Base-by-base conservation (phyloP, 2,888 invertebrate species). In the Doris montereyensis region DNA sequence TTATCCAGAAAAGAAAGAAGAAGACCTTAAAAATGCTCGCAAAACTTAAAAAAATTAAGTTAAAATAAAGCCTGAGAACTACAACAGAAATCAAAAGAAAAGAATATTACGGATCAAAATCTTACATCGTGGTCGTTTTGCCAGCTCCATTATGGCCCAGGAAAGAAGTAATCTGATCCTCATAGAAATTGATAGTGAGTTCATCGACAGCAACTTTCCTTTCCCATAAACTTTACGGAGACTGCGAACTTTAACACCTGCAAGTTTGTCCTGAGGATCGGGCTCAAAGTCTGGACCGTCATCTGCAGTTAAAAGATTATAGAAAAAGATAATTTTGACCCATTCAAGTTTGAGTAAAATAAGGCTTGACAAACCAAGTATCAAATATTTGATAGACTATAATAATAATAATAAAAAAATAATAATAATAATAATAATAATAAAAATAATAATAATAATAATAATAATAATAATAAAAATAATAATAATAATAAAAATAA, bases 81-180 rank as follows among this genome's bases (percentile, higher is more conserved):
- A n/a, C n/a, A n/a, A n/a, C n/a, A n/a, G n/a, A n/a, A n/a, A n/a
- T n/a, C n/a, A n/a, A n/a, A n/a, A n/a, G n/a, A n/a, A n/a, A n/a
- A n/a, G n/a, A n/a, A n/a, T n/a, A n/a, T n/a, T n/a, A 41, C 17
- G 52, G 52, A 17, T 41, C 5, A 41, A 41, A 41, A 41, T 41
- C 89, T 85, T 84, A 96, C 96, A 97, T 96, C 0, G 97, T 95
- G 0, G 97, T 97, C 24, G 97, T 97, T 92, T 97, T 97, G 10
- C 97, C 97, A 0, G 97, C 97, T 0, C 97, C 97, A 86, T 97
- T 97, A 84, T 97, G 95, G 0, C 97, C 97, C 28, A 97, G 92
- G 82, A 97, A 93, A 17, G 96, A 95, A 0, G 96, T 96, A 70
- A 97, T 95, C 90, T 97, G 96, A 52, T 95, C 95, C 88, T 95